These are phyloP conservation scores for Platycercus adscitus DNA, from an alignment of 2,113 vertebrate genomes.

Conservation along the genomic window DNA sequence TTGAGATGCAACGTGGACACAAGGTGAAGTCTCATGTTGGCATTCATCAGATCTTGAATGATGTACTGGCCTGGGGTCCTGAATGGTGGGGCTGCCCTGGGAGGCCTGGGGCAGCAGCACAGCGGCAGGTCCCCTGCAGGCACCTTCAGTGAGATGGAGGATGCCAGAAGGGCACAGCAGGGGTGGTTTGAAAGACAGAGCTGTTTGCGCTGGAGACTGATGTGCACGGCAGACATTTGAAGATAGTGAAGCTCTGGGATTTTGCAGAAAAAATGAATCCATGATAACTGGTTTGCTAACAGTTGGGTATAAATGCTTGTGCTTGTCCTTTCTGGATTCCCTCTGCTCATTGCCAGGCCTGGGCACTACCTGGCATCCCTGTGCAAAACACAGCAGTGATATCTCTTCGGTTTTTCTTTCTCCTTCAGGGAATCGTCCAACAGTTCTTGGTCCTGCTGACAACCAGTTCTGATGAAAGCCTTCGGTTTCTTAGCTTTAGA, in stretches of 20 bases:
- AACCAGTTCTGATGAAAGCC: slow-evolving; percentile 90
- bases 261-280: not conserved
- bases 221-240: not conserved
- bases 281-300: not conserved
- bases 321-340: not conserved
- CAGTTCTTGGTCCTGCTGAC: slow-evolving; percentile 94
- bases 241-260: not conserved
- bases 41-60: not conserved
- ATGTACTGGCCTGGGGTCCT: not conserved
- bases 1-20: rapidly evolving
- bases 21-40: not conserved
- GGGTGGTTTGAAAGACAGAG: not conserved
- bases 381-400: not conserved
- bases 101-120: not conserved
- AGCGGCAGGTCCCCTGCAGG: not conserved
- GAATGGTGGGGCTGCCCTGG: not conserved
- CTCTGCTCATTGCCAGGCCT: not conserved
- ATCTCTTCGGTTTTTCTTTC: not conserved
- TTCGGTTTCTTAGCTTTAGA: slow-evolving; percentile 94
- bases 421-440: slow-evolving; percentile 89
- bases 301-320: not conserved
- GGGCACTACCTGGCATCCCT: not conserved
- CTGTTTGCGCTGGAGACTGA: not conserved
- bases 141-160: not conserved
- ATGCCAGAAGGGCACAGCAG: not conserved